These are phyloP conservation scores for Chrosomus eos DNA, from an alignment of 2,797 vertebrate species.

Conservation along the genomic window DNA sequence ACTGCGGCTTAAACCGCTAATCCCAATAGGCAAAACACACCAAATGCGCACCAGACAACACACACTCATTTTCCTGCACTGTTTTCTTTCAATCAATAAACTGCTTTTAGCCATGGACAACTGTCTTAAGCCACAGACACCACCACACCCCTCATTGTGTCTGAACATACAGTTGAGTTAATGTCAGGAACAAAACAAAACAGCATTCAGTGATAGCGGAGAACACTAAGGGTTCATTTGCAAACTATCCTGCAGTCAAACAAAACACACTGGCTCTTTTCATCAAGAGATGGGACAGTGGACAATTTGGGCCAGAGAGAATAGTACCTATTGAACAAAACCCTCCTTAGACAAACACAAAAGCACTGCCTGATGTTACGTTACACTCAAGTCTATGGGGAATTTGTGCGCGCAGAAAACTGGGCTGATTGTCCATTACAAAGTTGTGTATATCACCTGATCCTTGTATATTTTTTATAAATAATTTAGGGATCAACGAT, in stretches of 20 bases:
- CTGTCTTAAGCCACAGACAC: neutral
- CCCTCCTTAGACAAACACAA: neutral
- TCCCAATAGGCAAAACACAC: constrained; percentile 34
- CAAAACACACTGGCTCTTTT: constrained; percentile 19
- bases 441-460: neutral
- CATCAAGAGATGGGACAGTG: neutral
- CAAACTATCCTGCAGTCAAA: constrained; percentile 22
- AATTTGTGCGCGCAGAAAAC: neutral
- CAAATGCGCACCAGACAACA: neutral
- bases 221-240: neutral
- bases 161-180: neutral
- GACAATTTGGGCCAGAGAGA: neutral
- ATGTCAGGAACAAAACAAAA: constrained; percentile 25
- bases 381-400: neutral
- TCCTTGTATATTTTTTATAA: neutral
- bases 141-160: neutral
- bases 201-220: neutral
- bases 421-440: neutral
- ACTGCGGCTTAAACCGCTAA: constrained; percentile 42
- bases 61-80: neutral
- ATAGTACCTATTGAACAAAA: constrained; percentile 2
- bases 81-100: neutral
- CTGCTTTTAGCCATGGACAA: constrained; percentile 16
- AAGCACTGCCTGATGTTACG: neutral
- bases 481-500: too few species aligned